phyloP scores from a whole-genome alignment of 2,797 vertebrate species.

The Poliocrania exsul region DNA sequence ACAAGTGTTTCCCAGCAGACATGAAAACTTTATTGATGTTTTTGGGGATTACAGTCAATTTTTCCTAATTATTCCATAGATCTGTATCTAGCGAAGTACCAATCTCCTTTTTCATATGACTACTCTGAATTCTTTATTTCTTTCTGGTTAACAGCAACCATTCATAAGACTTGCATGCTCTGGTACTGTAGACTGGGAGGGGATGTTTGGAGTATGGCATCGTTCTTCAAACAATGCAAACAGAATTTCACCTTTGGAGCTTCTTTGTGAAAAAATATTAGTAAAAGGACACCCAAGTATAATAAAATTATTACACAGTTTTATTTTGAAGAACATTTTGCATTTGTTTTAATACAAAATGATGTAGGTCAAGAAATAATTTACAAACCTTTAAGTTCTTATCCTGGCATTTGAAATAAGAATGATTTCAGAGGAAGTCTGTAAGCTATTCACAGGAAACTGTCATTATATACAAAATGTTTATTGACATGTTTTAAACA shows the following conservation, averaged over 20 bases:
- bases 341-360: constrained; percentile 82
- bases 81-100: background rate
- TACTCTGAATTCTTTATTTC: background rate
- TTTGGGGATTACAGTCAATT: background rate
- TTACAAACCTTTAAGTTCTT: constrained; percentile 80
- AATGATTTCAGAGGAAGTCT: constrained; percentile 80
- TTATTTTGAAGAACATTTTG: constrained; percentile 80
- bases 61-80: background rate
- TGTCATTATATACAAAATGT: constrained; percentile 77
- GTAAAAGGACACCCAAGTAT: constrained; percentile 48
- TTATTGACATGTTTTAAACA: constrained; percentile 73
- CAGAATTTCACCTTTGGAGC: background rate
- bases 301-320: constrained; percentile 78
- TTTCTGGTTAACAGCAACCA: background rate
- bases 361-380: constrained; percentile 80
- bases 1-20: background rate
- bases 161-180: background rate
- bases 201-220: no score
- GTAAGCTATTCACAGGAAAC: constrained; percentile 80
- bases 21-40: background rate
- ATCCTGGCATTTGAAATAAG: constrained; percentile 80
- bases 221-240: background rate
- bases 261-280: background rate
- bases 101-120: background rate
- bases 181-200: background rate